Percentiles rank a stretch among this genome's conserved stretches.
phyloP scores from a whole-genome alignment of 1,140 invertebrate genomes.

The Triops cancriformis region DNA sequence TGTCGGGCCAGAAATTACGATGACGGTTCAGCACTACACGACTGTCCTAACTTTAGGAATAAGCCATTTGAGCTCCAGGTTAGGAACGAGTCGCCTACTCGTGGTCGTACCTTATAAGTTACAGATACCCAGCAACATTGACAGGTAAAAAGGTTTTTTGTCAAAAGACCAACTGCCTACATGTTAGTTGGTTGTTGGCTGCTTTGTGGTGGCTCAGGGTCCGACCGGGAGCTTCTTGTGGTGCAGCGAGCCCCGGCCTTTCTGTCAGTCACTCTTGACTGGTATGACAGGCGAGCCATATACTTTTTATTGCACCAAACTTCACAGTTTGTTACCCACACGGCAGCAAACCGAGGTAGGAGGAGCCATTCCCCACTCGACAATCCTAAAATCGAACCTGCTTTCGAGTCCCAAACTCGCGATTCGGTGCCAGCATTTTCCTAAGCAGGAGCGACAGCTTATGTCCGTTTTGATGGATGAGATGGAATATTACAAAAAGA shows the following conservation, averaged over 20 bases:
- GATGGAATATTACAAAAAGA: neutral
- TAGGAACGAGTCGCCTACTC: neutral
- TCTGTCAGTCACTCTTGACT: neutral
- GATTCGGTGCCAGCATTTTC: neutral
- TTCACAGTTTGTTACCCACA: neutral
- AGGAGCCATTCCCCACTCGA: neutral
- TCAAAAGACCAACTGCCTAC: neutral
- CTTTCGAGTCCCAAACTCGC: neutral
- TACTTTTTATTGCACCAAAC: neutral
- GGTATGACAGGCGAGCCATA: neutral
- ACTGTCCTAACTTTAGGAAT: neutral
- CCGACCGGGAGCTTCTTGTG: no score
- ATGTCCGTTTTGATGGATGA: neutral
- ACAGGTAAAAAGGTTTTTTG: constrained; percentile 8
- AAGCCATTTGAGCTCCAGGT: neutral
- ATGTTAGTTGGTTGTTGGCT: neutral
- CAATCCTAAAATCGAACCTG: neutral
- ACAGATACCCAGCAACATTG: neutral
- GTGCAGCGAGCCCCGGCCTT: neutral
- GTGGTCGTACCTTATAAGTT: neutral
- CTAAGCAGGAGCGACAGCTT: constrained; percentile 4
- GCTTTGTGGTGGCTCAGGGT: neutral
- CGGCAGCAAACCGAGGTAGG: no score
- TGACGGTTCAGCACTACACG: neutral
- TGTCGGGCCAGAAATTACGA: neutral